These are phyloP conservation scores for Sylvia borin DNA, from an alignment of 2,797 vertebrate species.

Conservation along the genomic window DNA sequence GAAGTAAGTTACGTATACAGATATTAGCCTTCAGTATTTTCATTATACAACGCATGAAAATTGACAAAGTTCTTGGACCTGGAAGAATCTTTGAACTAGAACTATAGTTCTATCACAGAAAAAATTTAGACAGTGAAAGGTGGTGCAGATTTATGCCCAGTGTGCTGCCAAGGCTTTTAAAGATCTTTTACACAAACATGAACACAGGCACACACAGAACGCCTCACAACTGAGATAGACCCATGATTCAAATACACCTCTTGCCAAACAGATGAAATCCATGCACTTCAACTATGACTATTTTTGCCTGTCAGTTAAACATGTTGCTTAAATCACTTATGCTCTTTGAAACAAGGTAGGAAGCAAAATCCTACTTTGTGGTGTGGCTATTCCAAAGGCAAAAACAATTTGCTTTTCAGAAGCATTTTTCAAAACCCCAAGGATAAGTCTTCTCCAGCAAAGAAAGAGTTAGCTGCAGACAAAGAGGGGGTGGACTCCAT, in stretches of 20 bases:
- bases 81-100: not conserved
- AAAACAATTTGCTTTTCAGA: constrained; percentile 17
- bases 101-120: not conserved
- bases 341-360: constrained; percentile 6
- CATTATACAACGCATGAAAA: not conserved
- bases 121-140: not conserved
- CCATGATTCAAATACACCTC: not conserved
- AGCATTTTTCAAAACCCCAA: constrained; percentile 20
- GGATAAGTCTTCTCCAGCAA: not conserved
- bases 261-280: not conserved
- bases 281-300: not conserved
- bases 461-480: constrained; percentile 22
- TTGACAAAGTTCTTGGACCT: not conserved
- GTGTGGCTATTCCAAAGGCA: constrained; percentile 6
- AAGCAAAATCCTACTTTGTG: not conserved
- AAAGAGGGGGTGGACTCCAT: constrained; percentile 54
- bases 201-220: not conserved
- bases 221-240: not conserved
- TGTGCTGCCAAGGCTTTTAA: not conserved
- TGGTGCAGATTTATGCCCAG: not conserved
- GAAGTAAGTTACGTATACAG: not conserved
- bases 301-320: not conserved
- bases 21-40: not conserved
- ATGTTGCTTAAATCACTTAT: not conserved
- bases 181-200: not conserved